Percentiles rank a stretch among this genome's conserved stretches.
Conservation (phyloP, 2,113 vertebrate genomes). For the Microcebus jonahi region DNA sequence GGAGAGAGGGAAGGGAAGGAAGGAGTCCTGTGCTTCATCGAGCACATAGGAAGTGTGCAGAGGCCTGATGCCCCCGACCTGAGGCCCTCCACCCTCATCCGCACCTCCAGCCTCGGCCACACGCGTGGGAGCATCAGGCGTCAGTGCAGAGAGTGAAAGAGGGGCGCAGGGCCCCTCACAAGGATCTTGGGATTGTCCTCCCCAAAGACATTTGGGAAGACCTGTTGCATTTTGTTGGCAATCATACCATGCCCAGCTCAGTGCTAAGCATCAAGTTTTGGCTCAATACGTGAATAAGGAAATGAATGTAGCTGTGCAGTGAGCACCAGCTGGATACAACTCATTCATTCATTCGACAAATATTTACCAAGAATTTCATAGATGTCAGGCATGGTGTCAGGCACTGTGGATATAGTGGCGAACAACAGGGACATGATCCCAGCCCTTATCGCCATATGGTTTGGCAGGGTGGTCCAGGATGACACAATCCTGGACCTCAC, state of each 20-base stretch:
- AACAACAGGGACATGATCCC: neutral
- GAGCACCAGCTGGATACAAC: neutral
- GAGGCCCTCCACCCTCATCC: neutral
- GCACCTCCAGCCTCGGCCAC: neutral
- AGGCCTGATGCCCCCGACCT: neutral
- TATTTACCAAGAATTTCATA: neutral
- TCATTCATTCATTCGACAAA: neutral
- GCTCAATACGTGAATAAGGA: neutral
- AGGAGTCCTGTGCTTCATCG: neutral
- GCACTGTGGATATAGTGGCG: rapidly evolving
- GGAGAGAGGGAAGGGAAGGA: neutral
- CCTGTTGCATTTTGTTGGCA: neutral
- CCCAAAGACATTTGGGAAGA: neutral
- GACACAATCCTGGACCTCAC: neutral
- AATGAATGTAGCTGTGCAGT: neutral
- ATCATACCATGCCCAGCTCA: neutral
- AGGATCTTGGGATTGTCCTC: neutral
- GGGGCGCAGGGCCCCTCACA: neutral
- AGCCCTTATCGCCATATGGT: rapidly evolving
- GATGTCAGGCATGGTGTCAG: neutral
- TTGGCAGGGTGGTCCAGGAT: neutral
- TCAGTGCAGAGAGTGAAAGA: neutral
- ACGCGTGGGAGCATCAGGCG: rapidly evolving
- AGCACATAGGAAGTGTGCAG: rapidly evolving
- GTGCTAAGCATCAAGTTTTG: neutral